Percentiles rank a stretch among this genome's conserved stretches.
Evolutionary conservation across 2,888 invertebrate genomes (phyloP).

Genomic region (Drosophila silvestris): DNA sequence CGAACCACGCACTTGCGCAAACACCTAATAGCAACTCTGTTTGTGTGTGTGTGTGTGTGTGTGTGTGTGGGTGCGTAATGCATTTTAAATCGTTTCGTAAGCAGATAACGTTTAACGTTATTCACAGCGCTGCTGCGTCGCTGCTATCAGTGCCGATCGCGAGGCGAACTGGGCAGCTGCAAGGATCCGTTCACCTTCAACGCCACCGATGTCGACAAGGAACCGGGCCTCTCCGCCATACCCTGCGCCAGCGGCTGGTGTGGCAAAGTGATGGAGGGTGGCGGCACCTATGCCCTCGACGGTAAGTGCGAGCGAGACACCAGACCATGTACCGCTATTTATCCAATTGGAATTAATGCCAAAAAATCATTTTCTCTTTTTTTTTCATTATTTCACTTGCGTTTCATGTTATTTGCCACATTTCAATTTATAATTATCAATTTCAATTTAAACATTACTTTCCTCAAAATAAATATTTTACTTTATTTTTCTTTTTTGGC

Average conservation of each 20-base stretch:
- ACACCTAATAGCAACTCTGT: background rate
- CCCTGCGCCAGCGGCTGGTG: slow-evolving; percentile 96
- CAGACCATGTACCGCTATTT: background rate
- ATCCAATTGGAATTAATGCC: no score
- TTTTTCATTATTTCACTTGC: background rate
- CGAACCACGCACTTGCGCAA: background rate
- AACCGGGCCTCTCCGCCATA: slow-evolving; percentile 90
- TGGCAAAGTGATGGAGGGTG: slow-evolving; percentile 94
- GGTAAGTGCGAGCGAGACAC: slow-evolving; percentile 86
- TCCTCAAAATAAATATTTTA: background rate
- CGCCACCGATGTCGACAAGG: slow-evolving; percentile 90
- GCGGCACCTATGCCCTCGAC: slow-evolving; percentile 91
- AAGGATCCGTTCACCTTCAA: slow-evolving; percentile 94
- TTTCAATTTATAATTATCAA: background rate
- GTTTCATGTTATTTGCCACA: background rate
- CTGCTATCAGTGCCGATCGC: slow-evolving; percentile 93
- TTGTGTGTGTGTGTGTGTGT: slow-evolving; percentile 42
- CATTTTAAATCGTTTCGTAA: slow-evolving; percentile 9
- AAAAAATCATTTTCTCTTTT: background rate
- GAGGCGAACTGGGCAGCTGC: slow-evolving; percentile 95
- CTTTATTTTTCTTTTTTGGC: no score
- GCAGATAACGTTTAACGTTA: slow-evolving; percentile 12
- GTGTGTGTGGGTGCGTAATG: slow-evolving; percentile 39
- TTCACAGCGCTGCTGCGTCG: slow-evolving; percentile 89
- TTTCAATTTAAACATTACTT: background rate